A percentile compares a stretch with the other conserved stretches of the same genome.
Evolutionary conservation across 2,797 vertebrate genomes (phyloP).

Genomic region (Spheniscus humboldti): DNA sequence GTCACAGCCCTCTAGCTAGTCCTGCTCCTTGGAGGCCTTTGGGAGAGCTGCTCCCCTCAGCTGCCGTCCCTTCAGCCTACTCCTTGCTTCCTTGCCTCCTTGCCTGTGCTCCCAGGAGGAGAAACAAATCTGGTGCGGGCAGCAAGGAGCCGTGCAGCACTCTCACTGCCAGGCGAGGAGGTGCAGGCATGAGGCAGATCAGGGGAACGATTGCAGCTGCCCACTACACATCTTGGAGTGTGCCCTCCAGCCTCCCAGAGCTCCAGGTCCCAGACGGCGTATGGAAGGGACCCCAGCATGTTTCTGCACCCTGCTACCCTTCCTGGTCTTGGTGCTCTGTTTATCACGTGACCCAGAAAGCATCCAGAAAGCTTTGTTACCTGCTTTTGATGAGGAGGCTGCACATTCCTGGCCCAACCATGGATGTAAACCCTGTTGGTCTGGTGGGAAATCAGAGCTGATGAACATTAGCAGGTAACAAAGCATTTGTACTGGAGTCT

Average conservation of each 20-base stretch:
- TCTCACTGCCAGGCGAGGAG: background rate
- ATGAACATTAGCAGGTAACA: background rate
- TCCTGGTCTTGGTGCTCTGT: background rate
- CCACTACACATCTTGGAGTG: background rate
- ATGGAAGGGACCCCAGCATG: background rate
- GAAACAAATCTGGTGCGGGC: too few species aligned
- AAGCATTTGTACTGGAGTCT: background rate
- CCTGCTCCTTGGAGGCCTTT: background rate
- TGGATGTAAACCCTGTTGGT: background rate
- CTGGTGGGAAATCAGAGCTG: background rate
- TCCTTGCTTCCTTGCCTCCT: background rate
- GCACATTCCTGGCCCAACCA: background rate
- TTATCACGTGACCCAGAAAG: background rate
- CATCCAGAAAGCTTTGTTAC: background rate
- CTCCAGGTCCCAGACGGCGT: background rate
- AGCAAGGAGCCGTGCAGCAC: background rate
- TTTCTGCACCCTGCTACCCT: background rate
- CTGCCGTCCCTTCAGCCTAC: background rate
- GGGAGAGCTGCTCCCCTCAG: background rate
- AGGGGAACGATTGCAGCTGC: background rate
- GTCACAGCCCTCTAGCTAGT: background rate
- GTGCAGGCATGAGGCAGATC: background rate
- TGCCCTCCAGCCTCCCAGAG: background rate
- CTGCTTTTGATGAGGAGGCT: background rate
- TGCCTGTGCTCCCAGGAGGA: background rate